phyloP scores from a whole-genome alignment of 64 coral and sea anemone genomes.

The Montipora efflorescens region DNA sequence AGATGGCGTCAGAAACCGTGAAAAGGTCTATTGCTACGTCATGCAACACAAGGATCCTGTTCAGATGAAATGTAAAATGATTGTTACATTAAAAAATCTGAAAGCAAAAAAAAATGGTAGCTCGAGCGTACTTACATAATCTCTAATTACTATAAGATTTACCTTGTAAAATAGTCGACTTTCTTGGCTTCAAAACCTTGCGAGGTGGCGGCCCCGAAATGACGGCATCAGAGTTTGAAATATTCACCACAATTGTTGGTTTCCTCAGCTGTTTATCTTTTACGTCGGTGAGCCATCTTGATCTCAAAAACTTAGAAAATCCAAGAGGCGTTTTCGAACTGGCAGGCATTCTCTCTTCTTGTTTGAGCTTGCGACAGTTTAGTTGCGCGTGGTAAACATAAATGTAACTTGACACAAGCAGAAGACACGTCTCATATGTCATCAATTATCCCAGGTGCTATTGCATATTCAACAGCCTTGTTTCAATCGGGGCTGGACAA shows the following conservation, averaged over 20 bases:
- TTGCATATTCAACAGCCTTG: neutral
- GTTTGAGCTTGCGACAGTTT: neutral
- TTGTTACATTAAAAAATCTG: no score
- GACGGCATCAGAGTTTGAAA: conserved; percentile 46
- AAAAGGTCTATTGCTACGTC: no score
- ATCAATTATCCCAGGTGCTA: neutral
- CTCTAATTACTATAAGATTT: neutral
- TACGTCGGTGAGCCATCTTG: conserved; percentile 66
- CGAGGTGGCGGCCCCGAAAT: conserved; percentile 34
- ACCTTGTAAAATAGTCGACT: conserved; percentile 76
- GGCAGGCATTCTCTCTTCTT: neutral
- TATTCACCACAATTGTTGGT: conserved; percentile 73
- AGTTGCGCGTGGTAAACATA: neutral
- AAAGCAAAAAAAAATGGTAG: no score
- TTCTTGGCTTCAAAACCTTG: conserved; percentile 44
- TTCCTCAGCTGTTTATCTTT: conserved; percentile 62
- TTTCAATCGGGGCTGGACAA: neutral
- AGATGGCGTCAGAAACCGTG: no score
- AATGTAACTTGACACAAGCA: neutral
- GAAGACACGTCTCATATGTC: neutral
- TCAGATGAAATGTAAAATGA: no score
- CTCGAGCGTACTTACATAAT: no score
- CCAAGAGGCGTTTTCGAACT: conserved; percentile 24
- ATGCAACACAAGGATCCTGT: no score
- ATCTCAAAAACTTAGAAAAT: conserved; percentile 71